Evolutionary conservation across 2,113 vertebrate species (phyloP), one percentile per base, ranked within the genome.

Genomic region (Hemicordylus capensis): DNA sequence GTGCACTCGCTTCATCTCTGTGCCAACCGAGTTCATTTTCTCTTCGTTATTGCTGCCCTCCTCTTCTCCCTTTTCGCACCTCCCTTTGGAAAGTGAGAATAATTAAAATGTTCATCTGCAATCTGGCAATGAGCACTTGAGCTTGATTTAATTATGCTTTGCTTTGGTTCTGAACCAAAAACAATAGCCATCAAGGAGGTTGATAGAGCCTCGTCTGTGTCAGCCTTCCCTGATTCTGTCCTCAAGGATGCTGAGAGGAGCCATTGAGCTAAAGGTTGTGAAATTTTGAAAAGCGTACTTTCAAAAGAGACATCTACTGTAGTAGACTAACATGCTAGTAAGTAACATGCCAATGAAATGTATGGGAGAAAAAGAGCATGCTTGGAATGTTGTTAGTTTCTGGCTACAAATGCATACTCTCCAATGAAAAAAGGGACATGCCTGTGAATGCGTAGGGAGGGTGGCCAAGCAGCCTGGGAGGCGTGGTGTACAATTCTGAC

Each of bases 101-200:
- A 91, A 94, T 92, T 92, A 91, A 91, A 93, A 92, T 28, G 85
- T 88, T 89, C 85, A 83, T 87, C 0, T 0, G 85, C 85, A 93
- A 88, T 91, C 73, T 89, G 73, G 75, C 90, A 85, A 89, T 80
- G 90, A 83, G 83, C 48, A 92, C 80, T 88, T 89, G 83, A 93
- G 85, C 79, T 83, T 93, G 86, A 92, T 91, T 90, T 91, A 86
- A 89, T 90, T 90, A 91, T 19, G 63, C 69, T 86, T 90, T 86
- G 44, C 75, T 93, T 93, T 90, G 72, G 59, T 91, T 91, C 82
- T 87, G 85, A 93, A 93, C 56, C 83, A 88, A 85, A 81, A 91
- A 87, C 58, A 88, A 78, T 84, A 84, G 54, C 3, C 56, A 83
- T 82, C 85, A 76, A 12, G 70, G 54, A 85, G 48, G 59, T 64